Evolutionary conservation across 2,888 invertebrate genomes (phyloP).

Genomic region (Tenthredo scrophulariae): DNA sequence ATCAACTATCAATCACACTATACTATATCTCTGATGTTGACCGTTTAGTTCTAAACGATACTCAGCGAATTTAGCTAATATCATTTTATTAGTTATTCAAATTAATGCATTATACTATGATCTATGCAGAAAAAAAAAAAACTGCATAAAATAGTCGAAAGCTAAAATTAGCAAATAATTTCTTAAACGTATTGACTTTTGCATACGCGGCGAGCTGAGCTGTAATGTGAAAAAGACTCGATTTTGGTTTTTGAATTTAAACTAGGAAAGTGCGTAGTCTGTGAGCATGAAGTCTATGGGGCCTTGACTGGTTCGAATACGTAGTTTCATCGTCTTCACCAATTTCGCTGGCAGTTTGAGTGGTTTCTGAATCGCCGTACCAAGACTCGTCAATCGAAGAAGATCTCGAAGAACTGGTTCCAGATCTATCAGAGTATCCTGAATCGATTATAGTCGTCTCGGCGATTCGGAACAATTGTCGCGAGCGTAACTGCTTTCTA

Average conservation of each 20-base stretch:
- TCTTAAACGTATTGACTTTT: slow-evolving; percentile 17
- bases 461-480: slow-evolving; percentile 60
- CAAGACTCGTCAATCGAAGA: slow-evolving; percentile 37
- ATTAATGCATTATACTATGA: background rate
- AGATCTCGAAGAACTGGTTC: slow-evolving; percentile 47
- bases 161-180: background rate
- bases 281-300: background rate
- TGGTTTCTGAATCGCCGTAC: slow-evolving; percentile 55
- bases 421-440: slow-evolving; percentile 66
- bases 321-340: slow-evolving; percentile 15
- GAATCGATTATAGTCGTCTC: slow-evolving; percentile 65
- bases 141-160: slow-evolving; percentile 16
- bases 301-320: background rate
- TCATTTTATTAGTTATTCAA: background rate
- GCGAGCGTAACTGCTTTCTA: background rate
- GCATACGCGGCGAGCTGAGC: slow-evolving; percentile 11
- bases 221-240: background rate
- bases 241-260: slow-evolving; percentile 17
- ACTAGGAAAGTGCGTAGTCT: slow-evolving; percentile 20
- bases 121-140: background rate
- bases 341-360: slow-evolving; percentile 54
- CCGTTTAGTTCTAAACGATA: slow-evolving; percentile 23
- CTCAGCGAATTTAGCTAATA: background rate
- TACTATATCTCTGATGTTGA: slow-evolving; percentile 7
- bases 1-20: background rate